A percentile compares a stretch with the other conserved stretches of the same genome.
Conservation (phyloP, 1,140 invertebrate genomes). For the Schlechtendalia chinensis region DNA sequence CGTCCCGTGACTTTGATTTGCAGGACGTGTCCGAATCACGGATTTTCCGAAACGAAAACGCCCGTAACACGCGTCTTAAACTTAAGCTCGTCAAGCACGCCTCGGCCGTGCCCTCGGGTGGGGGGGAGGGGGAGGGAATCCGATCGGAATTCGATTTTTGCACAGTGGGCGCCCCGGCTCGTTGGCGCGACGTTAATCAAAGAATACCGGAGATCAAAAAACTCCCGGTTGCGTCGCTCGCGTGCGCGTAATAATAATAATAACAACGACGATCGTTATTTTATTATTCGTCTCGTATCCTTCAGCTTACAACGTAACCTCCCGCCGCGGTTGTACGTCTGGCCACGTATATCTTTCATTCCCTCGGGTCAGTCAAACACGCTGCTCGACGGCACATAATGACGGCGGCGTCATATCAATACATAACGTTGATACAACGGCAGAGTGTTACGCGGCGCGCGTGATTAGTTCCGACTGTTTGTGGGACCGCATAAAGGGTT, state of each 20-base stretch:
- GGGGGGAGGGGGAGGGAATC: background rate
- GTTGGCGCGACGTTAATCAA: background rate
- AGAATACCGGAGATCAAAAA: conserved; percentile 12
- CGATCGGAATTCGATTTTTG: conserved; percentile 17
- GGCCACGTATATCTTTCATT: background rate
- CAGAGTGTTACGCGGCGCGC: too few species aligned
- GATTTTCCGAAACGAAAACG: too few species aligned
- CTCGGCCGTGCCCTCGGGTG: background rate
- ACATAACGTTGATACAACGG: too few species aligned
- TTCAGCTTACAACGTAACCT: background rate
- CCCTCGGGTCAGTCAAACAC: background rate
- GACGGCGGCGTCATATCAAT: too few species aligned
- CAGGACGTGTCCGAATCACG: too few species aligned
- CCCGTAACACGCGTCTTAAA: too few species aligned
- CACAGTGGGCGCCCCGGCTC: background rate
- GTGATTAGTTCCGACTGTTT: background rate
- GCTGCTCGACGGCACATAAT: background rate
- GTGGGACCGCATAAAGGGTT: background rate
- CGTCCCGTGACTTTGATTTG: too few species aligned
- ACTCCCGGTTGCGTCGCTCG: background rate
- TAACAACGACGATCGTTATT: conserved; percentile 1
- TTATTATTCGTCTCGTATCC: background rate
- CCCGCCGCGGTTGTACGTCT: background rate
- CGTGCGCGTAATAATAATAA: background rate
- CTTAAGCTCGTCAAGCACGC: too few species aligned